These are phyloP conservation scores for Porites cylindrica DNA, from an alignment of 92 coral and sea anemone genomes.

Conservation along the genomic window DNA sequence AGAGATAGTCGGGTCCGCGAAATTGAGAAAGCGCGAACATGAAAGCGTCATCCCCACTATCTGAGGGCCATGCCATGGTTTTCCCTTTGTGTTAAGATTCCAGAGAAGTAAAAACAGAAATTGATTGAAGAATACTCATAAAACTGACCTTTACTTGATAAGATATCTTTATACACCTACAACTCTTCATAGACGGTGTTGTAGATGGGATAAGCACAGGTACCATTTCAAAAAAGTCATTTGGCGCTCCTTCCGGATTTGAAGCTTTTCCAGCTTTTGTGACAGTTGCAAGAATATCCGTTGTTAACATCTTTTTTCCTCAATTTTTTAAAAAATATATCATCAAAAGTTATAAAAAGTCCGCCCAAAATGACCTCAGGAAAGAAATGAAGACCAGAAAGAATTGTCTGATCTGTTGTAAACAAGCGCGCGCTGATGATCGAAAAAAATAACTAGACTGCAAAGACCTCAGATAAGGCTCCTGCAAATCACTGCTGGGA, in stretches of 20 bases:
- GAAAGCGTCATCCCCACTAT: too few species aligned
- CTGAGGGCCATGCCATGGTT: too few species aligned
- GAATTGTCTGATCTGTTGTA: too few species aligned
- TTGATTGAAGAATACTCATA: neutral
- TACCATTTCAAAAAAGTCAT: constrained; percentile 74
- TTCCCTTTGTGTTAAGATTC: too few species aligned
- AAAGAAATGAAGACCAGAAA: neutral
- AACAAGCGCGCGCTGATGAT: too few species aligned
- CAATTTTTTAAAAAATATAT: neutral
- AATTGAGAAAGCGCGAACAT: too few species aligned
- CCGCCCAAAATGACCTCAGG: neutral
- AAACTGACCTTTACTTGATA: constrained; percentile 80
- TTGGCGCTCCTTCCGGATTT: constrained; percentile 41
- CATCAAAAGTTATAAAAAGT: neutral
- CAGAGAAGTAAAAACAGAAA: too few species aligned
- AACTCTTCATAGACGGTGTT: constrained; percentile 92
- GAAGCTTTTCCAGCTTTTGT: constrained; percentile 61
- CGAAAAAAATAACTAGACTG: too few species aligned
- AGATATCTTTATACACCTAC: constrained; percentile 80
- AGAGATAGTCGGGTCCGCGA: too few species aligned
- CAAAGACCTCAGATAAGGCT: too few species aligned
- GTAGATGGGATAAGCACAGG: constrained; percentile 81
- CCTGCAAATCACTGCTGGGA: too few species aligned
- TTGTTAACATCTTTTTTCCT: constrained; percentile 26
- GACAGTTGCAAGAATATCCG: constrained; percentile 57